phyloP scores from a whole-genome alignment of 2,797 vertebrate species.

The Ispidina lecontei region DNA sequence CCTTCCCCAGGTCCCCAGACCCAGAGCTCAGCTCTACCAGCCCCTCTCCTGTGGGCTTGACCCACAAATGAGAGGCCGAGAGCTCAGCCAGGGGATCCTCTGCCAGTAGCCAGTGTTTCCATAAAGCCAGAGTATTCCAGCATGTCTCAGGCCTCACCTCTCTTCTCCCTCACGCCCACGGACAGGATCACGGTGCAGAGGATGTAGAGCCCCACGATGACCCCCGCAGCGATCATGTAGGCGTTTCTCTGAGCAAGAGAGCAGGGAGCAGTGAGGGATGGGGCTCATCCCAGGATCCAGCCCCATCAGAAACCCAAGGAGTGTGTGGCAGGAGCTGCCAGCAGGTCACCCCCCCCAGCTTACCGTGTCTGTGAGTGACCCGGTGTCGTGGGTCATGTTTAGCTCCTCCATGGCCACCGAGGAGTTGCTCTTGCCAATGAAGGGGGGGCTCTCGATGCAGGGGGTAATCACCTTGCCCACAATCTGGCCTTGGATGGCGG shows the following conservation, averaged over 20 bases:
- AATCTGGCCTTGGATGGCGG: slow-evolving; percentile 94
- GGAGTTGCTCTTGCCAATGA: slow-evolving; percentile 22
- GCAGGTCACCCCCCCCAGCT: background rate
- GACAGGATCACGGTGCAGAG: slow-evolving; percentile 86
- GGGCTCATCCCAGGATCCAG: background rate
- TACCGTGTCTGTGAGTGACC: slow-evolving; percentile 82
- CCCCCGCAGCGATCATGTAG: slow-evolving; percentile 89
- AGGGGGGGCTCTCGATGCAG: slow-evolving; percentile 76
- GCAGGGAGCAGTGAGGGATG: background rate
- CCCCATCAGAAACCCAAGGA: too few relatives aligned
- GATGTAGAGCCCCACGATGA: slow-evolving; percentile 89
- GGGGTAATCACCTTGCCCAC: slow-evolving; percentile 84
- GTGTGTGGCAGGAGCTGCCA: fast-evolving
- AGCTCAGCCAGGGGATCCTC: background rate
- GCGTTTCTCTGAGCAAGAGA: slow-evolving; percentile 83
- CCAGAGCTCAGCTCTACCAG: background rate
- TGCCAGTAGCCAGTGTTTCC: background rate
- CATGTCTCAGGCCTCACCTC: slow-evolving; percentile 75
- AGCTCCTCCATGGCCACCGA: slow-evolving; percentile 57
- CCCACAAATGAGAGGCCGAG: fast-evolving
- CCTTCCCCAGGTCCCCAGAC: background rate
- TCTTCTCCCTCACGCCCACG: slow-evolving; percentile 86
- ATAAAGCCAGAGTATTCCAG: fast-evolving
- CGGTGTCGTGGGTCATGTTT: slow-evolving; percentile 70
- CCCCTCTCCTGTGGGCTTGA: background rate